Base-by-base conservation (phyloP, 2,797 vertebrate species). In the Tokudaia tokunoshimensis region DNA sequence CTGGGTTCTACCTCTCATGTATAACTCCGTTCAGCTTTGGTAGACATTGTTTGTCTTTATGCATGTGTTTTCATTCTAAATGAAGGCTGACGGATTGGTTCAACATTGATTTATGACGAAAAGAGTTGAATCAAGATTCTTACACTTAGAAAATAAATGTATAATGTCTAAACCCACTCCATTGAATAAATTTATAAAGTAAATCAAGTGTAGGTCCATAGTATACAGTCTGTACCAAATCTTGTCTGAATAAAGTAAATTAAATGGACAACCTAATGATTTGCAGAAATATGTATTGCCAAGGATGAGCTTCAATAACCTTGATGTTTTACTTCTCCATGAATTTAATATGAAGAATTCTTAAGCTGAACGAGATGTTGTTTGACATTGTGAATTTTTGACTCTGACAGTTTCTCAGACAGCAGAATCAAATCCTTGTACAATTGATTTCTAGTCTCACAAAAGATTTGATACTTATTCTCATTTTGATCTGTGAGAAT, bases 271-370 rank as follows among this genome's bases (percentile, higher is more conserved):
- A 4, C 3, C 10, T 47, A 47, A 41, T 44, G n/a, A 82, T 31
- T 2, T 11, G 2, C 34, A 41, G 34, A 57, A 19, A 74, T 57
- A 2, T 17, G 10, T 22, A 65, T 52, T 83, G 17, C 44, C 31
- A 1, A 50, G 11, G 26, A 41, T n/a, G 2, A 63, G 22, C 4
- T 19, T 6, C 8, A 26, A 29, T 6, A 5, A 1, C 31, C 1
- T n/a, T 22, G 52, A 19, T 31, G 5, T 79, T n/a, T 47, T 55
- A 20, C 6, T 1, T 26, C 6, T 13, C 9, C 13, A 6, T 31
- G 20, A 76, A 78, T 17, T 14, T 76, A 61, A 22, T 57, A 72
- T 0, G 0, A 31, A 12, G 3, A 76, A 52, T 92, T 31, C 9
- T 26, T 44, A 26, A 20, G 14, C 4, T 55, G 14, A n/a, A 19